Base-by-base conservation (phyloP, 2,797 vertebrate genomes). In the Staurois parvus region DNA sequence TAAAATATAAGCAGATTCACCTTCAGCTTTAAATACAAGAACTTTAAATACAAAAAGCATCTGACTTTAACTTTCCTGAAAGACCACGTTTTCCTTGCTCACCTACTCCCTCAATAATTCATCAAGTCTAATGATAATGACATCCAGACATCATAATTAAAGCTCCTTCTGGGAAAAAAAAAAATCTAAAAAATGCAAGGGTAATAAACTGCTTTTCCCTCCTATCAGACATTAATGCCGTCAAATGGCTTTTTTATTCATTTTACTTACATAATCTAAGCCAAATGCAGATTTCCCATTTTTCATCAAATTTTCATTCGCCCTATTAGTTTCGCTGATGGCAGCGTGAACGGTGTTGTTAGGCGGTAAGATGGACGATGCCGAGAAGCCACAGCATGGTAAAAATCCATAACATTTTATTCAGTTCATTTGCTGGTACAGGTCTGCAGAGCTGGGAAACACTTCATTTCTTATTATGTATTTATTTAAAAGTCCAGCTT, bases 61-160 rank as follows among this genome's bases (percentile, higher is more conserved):
- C 87, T 76, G 62, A 69, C 72, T 86, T 77, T 67, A 30, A 15
- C 90, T 90, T 86, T 90, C 78, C 87, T 37, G 37, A 91, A 93
- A 91, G 90, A 88, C 91, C 88, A 91, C 83, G 88, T 87, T 19
- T 0, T 64, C n/a, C 32, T 89, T 88, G 73, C 89, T 93, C 92
- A 93, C 90, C 90, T 92, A 90, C 90, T 90, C 88, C 87, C 90
- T 93, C 92, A 94, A 95, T 94, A 94, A 95, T 94, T 94, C 91
- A 98, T 97, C 95, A 97, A 64, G 90, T 93, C 94, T 98, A 97
- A 98, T 96, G 96, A 96, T 95, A 95, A 96, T 94, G 95, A 94
- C 94, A 96, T 97, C 96, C 95, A 96, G 97, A 97, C 97, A 94
- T 95, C 92, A 95, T 97, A 97, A 98, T 98, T 98, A 96, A 92